Base-by-base conservation (phyloP, 2,888 invertebrate genomes). In the Chaitophorus viminalis region DNA sequence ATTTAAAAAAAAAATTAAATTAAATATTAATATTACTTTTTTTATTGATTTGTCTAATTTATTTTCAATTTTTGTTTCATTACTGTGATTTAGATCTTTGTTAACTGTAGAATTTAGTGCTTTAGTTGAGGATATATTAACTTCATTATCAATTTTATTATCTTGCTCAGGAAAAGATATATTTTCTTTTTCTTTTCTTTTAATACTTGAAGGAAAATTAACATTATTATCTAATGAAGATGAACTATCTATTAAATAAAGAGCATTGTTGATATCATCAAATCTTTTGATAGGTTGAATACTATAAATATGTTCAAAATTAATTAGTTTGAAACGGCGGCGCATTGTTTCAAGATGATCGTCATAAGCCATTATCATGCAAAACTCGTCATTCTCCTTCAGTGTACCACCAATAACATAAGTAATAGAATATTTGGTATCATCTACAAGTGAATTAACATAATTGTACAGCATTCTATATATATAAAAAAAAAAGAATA, bases 281-380 rank as follows among this genome's bases (percentile, higher is more conserved):
- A 87, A 60, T 74, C 87, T 78, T 46, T 39, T 79, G 31, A 87
- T 65, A 17, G 87, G 87, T 60, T 87, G 87, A 81, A 87, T 79
- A 81, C 87, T 87, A 74, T 87, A 87, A 17, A 87, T 29, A 60
- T 87, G 87, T 81, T 87, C 87, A 81, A 87, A 87, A 74, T n/a
- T 9, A 60, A 87, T 81, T 29, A 81, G 33, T 46, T 87, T 87
- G 33, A 81, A 87, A 31, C 79, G 79, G 11, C 87, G 79, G 8
- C 74, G 78, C 9, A 87, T 65, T 74, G 79, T 87, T 75, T 87
- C 60, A 74, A 65, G 79, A 74, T 87, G 87, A 74, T 87, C 74
- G 31, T 72, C 79, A 46, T 87, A 31, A 9, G 39, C 79, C n/a
- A 87, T 36, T 65, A 87, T 60, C 39, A 87, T 74, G 54, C 74